Percentiles rank a stretch among this genome's conserved stretches.
Conservation (phyloP, 2,888 invertebrate species). For the Sepiola atlantica region DNA sequence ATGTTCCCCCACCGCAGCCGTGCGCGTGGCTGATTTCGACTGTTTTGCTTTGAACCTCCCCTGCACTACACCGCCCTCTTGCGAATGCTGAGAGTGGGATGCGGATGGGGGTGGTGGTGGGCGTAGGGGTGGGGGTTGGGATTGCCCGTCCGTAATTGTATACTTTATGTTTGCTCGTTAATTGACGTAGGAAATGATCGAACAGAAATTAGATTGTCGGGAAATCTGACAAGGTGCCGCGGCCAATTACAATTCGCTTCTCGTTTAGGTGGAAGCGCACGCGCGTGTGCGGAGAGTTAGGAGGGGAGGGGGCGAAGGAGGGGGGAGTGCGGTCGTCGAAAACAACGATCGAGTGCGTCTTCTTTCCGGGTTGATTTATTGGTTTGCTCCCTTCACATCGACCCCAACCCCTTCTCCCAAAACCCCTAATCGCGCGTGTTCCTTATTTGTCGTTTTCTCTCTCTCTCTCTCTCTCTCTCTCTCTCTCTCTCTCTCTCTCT, state of each 20-base stretch:
- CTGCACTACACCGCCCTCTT: not conserved
- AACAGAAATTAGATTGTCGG: not conserved
- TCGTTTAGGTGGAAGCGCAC: not conserved
- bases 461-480: too few species aligned
- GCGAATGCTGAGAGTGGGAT: not conserved
- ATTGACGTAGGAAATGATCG: slow-evolving; percentile 32
- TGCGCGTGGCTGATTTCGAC: too few species aligned
- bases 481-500: too few species aligned
- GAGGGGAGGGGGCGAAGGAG: not conserved
- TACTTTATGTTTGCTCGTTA: slow-evolving; percentile 32
- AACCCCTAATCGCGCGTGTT: too few species aligned
- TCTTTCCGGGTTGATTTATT: not conserved
- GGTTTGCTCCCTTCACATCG: not conserved
- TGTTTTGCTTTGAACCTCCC: too few species aligned
- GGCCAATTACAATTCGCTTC: not conserved
- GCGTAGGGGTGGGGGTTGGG: too few species aligned
- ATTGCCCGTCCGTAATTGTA: not conserved
- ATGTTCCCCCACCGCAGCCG: too few species aligned
- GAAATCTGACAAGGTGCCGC: slow-evolving; percentile 13
- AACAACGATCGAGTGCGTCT: not conserved
- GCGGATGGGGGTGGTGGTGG: not conserved
- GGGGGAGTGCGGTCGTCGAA: not conserved
- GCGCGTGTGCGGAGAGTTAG: too few species aligned
- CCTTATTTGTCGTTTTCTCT: too few species aligned
- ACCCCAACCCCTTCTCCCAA: too few species aligned